Evolutionary conservation across 2,888 invertebrate genomes (phyloP).

Genomic region (Pomacea canaliculata): DNA sequence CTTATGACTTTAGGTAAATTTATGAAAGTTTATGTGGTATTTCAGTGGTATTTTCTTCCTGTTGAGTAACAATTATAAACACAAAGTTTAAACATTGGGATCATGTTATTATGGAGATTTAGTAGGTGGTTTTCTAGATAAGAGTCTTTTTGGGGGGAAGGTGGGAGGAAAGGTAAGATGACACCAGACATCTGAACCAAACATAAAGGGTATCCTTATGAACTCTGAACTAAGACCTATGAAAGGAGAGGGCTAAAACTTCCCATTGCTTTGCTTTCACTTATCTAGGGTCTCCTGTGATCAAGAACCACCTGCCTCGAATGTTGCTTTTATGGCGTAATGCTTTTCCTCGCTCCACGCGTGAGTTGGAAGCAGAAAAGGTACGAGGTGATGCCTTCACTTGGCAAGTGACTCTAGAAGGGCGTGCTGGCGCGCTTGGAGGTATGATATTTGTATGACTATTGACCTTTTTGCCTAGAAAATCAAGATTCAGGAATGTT

Average conservation of each 20-base stretch:
- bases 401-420: slow-evolving; percentile 95
- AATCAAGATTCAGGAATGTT: background rate
- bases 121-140: too few relatives aligned
- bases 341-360: slow-evolving; percentile 95
- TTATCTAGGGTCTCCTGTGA: slow-evolving; percentile 84
- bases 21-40: background rate
- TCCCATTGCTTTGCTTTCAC: too few relatives aligned
- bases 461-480: background rate
- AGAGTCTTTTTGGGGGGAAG: too few relatives aligned
- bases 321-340: slow-evolving; percentile 97
- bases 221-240: too few relatives aligned
- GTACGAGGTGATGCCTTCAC: slow-evolving; percentile 94
- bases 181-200: too few relatives aligned
- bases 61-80: background rate
- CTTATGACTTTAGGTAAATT: slow-evolving; percentile 90
- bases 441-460: slow-evolving; percentile 46
- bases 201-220: too few relatives aligned
- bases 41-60: background rate
- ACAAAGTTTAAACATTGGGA: too few relatives aligned
- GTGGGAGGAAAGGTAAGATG: too few relatives aligned
- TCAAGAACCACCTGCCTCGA: slow-evolving; percentile 89
- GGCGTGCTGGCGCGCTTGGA: slow-evolving; percentile 94
- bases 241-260: too few relatives aligned
- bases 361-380: slow-evolving; percentile 97
- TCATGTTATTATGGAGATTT: too few relatives aligned